A percentile compares a stretch with the other conserved stretches of the same genome.
phyloP scores from a whole-genome alignment of 2,888 invertebrate species.

The Timema podura region DNA sequence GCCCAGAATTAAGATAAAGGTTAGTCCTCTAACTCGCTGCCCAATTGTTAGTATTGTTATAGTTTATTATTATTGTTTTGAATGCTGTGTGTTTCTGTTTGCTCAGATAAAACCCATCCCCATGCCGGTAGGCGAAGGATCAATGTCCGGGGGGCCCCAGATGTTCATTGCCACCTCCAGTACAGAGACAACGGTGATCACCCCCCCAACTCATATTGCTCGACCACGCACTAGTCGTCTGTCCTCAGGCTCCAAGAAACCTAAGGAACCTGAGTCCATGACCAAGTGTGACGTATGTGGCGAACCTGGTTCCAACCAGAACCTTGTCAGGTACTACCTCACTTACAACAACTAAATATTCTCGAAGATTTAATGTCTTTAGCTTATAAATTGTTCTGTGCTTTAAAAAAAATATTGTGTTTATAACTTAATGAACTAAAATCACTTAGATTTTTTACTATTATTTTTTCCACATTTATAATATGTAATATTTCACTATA shows the following conservation, averaged over 20 bases:
- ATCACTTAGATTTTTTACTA: too few species aligned
- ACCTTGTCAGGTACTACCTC: conserved; percentile 61
- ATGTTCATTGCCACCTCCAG: conserved; percentile 70
- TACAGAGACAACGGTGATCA: conserved; percentile 40
- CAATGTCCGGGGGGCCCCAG: conserved; percentile 62
- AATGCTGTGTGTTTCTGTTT: too few species aligned
- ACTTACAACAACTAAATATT: not conserved
- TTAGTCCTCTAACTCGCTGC: conserved; percentile 38
- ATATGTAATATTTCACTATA: too few species aligned
- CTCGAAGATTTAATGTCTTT: too few species aligned
- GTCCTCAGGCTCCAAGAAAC: conserved; percentile 35
- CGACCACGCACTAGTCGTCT: conserved; percentile 34
- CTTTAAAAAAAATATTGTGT: too few species aligned
- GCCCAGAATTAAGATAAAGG: conserved; percentile 78
- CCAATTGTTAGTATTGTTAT: too few species aligned
- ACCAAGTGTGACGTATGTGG: conserved; percentile 66
- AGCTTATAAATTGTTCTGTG: too few species aligned
- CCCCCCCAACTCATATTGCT: conserved; percentile 37
- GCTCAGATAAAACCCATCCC: conserved; percentile 71
- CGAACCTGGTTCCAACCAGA: conserved; percentile 55
- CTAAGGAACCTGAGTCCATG: conserved; percentile 45
- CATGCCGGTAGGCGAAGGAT: conserved; percentile 67
- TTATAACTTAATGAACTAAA: too few species aligned
- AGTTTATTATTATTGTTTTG: too few species aligned
- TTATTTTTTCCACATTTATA: too few species aligned